Evolutionary conservation across 2,113 vertebrate species (phyloP).

Genomic region (Sapajus apella): DNA sequence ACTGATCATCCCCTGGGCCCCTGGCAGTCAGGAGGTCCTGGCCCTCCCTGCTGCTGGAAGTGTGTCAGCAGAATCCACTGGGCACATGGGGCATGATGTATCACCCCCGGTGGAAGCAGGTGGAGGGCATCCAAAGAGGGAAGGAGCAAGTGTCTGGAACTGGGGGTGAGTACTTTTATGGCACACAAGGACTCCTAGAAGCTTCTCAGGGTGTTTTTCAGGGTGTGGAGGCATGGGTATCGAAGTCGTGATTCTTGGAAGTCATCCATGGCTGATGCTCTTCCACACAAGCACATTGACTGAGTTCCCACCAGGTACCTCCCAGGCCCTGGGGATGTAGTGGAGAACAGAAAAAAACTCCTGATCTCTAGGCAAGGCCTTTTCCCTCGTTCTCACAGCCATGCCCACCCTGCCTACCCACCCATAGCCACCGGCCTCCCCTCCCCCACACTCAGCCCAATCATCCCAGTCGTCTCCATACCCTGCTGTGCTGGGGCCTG

Average conservation of each 20-base stretch:
- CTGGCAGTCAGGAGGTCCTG: fast-evolving
- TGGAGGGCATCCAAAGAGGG: background rate
- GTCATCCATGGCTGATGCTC: background rate
- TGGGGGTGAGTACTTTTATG: background rate
- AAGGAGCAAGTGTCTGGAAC: background rate
- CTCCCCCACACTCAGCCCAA: too few species aligned
- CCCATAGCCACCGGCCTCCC: background rate
- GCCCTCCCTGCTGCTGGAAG: fast-evolving
- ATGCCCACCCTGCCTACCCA: fast-evolving
- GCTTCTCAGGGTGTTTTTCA: background rate
- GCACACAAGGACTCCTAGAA: too few species aligned
- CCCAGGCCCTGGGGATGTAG: background rate
- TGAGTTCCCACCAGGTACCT: background rate
- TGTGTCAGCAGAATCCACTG: background rate
- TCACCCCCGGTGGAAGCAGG: background rate
- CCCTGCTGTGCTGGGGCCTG: background rate
- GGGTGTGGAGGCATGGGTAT: background rate
- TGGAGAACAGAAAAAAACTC: background rate
- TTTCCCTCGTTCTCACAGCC: fast-evolving
- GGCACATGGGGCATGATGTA: fast-evolving
- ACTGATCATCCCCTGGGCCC: too few species aligned
- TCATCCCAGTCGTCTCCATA: background rate
- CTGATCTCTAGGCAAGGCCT: background rate
- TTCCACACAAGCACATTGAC: background rate
- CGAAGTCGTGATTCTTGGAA: background rate